Evolutionary conservation across 2,888 invertebrate species (phyloP).

Genomic region (Mythimna ferrago): DNA sequence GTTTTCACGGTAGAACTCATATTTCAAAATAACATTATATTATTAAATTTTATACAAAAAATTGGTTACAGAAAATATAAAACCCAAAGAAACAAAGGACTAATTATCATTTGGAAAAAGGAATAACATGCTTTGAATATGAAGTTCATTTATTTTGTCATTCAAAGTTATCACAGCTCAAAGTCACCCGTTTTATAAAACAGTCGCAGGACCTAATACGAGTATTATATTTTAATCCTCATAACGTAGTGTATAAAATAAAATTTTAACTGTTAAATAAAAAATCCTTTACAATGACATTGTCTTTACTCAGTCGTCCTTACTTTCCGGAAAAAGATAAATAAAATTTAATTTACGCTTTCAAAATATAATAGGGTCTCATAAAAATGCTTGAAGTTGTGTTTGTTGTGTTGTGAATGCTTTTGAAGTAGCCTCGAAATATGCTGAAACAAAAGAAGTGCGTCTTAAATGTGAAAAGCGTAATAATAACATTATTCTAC

Average conservation of each 20-base stretch:
- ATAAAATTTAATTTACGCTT: slow-evolving; percentile 50
- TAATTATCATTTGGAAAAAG: too few relatives aligned
- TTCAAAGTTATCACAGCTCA: too few relatives aligned
- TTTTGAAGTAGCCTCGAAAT: slow-evolving; percentile 46
- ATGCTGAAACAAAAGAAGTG: slow-evolving; percentile 56
- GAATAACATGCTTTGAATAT: too few relatives aligned
- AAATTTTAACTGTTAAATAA: background rate
- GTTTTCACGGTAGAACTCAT: too few relatives aligned
- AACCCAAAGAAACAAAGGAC: too few relatives aligned
- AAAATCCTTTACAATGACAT: slow-evolving; percentile 7
- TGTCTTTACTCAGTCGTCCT: slow-evolving; percentile 20
- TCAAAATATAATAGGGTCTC: slow-evolving; percentile 44
- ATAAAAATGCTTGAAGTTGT: slow-evolving; percentile 55
- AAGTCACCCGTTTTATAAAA: too few relatives aligned
- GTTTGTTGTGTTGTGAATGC: too few relatives aligned
- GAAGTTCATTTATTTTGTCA: too few relatives aligned
- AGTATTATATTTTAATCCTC: background rate
- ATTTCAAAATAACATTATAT: too few relatives aligned
- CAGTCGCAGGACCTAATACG: too few relatives aligned
- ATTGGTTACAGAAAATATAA: too few relatives aligned
- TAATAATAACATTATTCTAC: slow-evolving; percentile 46
- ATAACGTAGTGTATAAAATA: background rate
- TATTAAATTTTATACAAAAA: too few relatives aligned
- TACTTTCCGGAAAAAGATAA: slow-evolving; percentile 31
- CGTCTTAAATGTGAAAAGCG: slow-evolving; percentile 30